phyloP scores from a whole-genome alignment of 1,140 invertebrate species.

The Ctenoplectra terminalis region DNA sequence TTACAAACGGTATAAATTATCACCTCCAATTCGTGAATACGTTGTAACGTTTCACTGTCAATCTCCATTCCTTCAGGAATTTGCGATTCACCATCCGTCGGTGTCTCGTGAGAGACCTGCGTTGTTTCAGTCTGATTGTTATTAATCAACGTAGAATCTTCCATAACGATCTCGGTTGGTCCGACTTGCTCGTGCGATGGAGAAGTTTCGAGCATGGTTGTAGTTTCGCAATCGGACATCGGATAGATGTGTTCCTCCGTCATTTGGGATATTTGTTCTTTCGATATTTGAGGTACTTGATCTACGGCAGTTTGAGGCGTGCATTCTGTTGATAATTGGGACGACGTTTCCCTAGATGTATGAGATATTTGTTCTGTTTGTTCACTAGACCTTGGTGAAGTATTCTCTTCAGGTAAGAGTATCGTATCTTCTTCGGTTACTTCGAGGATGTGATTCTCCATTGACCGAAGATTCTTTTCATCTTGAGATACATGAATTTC shows the following conservation, averaged over 20 bases:
- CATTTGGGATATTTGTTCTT: slow-evolving; percentile 70
- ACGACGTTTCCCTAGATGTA: slow-evolving; percentile 59
- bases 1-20: slow-evolving; percentile 15
- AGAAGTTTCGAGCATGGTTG: slow-evolving; percentile 62
- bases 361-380: slow-evolving; percentile 69
- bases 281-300: slow-evolving; percentile 70
- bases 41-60: slow-evolving; percentile 80
- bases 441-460: slow-evolving; percentile 55
- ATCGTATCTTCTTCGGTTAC: slow-evolving; percentile 69
- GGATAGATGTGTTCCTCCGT: slow-evolving; percentile 74
- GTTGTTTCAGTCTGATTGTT: slow-evolving; percentile 60
- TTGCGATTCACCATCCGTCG: slow-evolving; percentile 73
- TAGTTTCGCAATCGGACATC: slow-evolving; percentile 72
- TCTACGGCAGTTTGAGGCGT: slow-evolving; percentile 68
- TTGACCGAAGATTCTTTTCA: slow-evolving; percentile 48
- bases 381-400: slow-evolving; percentile 64
- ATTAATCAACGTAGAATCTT: slow-evolving; percentile 66
- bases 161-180: slow-evolving; percentile 62
- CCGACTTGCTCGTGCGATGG: slow-evolving; percentile 63
- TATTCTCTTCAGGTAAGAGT: slow-evolving; percentile 73
- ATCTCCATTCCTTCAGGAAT: slow-evolving; percentile 81
- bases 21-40: slow-evolving; percentile 80
- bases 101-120: slow-evolving; percentile 60
- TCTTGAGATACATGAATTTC: slow-evolving; percentile 50
- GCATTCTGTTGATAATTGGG: slow-evolving; percentile 65